phyloP scores from a whole-genome alignment of 2,797 vertebrate genomes.

The Dromococcyx pavoninus region DNA sequence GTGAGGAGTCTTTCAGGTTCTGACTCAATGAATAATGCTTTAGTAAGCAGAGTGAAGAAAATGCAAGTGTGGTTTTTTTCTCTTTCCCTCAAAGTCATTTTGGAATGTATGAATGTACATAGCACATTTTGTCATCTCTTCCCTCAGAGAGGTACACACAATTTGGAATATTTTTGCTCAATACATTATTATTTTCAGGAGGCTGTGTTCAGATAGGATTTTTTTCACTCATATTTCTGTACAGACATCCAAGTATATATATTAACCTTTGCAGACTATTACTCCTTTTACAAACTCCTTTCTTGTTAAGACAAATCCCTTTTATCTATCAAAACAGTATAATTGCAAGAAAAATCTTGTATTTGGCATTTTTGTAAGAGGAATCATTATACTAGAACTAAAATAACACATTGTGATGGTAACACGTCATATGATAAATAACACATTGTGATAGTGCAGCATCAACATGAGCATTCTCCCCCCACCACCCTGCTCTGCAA shows the following conservation, averaged over 20 bases:
- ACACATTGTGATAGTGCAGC: background rate
- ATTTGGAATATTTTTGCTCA: background rate
- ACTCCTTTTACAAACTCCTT: background rate
- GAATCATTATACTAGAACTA: conserved; percentile 37
- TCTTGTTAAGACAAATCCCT: background rate
- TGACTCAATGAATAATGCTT: background rate
- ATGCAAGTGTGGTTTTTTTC: background rate
- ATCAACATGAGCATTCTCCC: background rate
- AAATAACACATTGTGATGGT: conserved; percentile 1
- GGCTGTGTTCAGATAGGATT: background rate
- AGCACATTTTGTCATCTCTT: background rate
- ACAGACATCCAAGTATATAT: background rate
- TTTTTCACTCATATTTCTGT: background rate
- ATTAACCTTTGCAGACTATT: background rate
- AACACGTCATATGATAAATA: background rate
- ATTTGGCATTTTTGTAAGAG: conserved; percentile 60
- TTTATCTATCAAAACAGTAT: background rate
- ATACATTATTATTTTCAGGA: background rate
- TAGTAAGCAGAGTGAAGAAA: background rate
- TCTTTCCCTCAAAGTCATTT: background rate
- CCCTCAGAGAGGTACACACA: background rate
- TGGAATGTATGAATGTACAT: too few relatives aligned
- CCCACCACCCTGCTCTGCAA: background rate
- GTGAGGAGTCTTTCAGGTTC: background rate
- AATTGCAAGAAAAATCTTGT: background rate